Percentiles rank a stretch among this genome's conserved stretches.
phyloP scores from a whole-genome alignment of 2,113 vertebrate species.

The Phalacrocorax brasilianus region DNA sequence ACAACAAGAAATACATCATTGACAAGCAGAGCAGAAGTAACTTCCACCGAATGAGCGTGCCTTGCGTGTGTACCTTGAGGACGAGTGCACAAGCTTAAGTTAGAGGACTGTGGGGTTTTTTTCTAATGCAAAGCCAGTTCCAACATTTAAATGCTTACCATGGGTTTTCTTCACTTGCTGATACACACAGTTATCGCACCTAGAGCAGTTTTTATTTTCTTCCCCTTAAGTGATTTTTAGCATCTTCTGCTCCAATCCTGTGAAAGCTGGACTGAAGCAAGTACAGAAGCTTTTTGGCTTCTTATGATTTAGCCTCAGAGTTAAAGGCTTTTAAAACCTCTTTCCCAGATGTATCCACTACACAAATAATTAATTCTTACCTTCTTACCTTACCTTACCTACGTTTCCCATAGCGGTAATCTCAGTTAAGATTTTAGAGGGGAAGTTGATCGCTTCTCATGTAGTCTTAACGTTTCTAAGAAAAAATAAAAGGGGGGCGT shows the following conservation, averaged over 20 bases:
- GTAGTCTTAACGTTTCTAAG: not conserved
- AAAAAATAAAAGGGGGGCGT: not conserved
- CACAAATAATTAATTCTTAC: not conserved
- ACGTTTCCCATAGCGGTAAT: not conserved
- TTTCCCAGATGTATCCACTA: not conserved
- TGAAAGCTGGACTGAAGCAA: slow-evolving; percentile 1
- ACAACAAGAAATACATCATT: not conserved
- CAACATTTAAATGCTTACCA: not conserved
- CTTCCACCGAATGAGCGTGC: not conserved
- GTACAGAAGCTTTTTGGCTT: not conserved
- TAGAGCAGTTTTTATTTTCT: not conserved
- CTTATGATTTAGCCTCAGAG: not conserved
- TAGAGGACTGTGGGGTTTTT: not conserved
- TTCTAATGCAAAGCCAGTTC: not conserved
- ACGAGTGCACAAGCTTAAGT: not conserved
- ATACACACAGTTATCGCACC: not conserved
- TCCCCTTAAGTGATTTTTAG: not conserved
- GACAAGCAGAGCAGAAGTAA: not conserved
- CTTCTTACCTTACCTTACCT: not conserved
- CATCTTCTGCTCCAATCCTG: not conserved
- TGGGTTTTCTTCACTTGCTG: not conserved
- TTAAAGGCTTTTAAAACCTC: not conserved
- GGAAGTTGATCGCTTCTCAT: not conserved
- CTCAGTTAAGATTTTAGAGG: not conserved
- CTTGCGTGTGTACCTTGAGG: not conserved